Evolutionary conservation across 23 tunicate genomes (phyloP).

Genomic region (Styela clava): DNA sequence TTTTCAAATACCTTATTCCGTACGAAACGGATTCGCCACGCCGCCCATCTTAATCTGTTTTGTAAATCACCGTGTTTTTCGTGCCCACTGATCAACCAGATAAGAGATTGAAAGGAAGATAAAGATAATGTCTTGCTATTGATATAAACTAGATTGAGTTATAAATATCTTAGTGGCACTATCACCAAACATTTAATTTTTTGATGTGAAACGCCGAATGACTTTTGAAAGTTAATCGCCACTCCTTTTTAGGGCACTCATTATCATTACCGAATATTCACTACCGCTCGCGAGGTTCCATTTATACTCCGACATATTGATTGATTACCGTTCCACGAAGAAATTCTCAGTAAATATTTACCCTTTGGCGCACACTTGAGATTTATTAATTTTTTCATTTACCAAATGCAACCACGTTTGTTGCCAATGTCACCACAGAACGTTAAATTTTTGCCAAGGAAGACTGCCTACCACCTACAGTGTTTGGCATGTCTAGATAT

Average conservation of each 20-base stretch:
- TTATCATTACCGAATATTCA: neutral
- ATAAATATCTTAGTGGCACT: neutral
- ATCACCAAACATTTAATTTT: neutral
- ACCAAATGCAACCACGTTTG: too few relatives aligned
- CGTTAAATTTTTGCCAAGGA: too few relatives aligned
- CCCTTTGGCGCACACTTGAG: neutral
- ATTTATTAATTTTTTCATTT: too few relatives aligned
- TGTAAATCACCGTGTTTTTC: neutral
- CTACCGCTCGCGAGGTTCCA: neutral
- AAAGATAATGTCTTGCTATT: neutral
- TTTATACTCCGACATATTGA: neutral
- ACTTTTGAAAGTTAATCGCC: neutral
- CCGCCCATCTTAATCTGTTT: neutral
- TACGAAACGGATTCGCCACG: neutral
- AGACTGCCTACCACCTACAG: neutral
- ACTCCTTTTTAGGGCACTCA: neutral
- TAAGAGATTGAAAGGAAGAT: neutral
- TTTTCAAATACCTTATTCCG: too few relatives aligned
- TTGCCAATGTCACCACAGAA: too few relatives aligned
- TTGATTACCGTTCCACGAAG: neutral
- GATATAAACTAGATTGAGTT: neutral
- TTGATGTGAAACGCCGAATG: neutral
- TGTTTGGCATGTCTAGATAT: neutral
- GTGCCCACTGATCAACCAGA: neutral
- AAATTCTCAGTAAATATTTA: neutral